Base-by-base conservation (phyloP, 1,140 invertebrate species). In the Tyrophagus putrescentiae region DNA sequence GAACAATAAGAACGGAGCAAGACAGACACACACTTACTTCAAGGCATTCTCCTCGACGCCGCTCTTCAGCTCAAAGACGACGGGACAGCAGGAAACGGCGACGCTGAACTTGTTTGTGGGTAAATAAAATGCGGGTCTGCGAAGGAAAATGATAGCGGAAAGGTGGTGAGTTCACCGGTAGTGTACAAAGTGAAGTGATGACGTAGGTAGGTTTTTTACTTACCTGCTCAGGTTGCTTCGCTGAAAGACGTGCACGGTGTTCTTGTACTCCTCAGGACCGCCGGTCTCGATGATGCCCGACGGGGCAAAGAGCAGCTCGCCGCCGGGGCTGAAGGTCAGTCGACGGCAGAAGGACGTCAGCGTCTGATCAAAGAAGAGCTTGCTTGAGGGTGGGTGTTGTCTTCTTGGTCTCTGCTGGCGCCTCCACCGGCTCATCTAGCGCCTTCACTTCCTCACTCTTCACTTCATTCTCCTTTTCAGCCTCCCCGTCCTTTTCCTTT, bases 301-400 rank as follows among this genome's bases (percentile, higher is more conserved):
- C 0, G 94, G 93, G 1, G 85, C 82, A 23, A 93, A 78, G 11
- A 97, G 72, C 29, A 97, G 73, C 67, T 84, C 77, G 7, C 92
- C 94, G 74, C 94, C 89, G 9, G 87, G 85, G 42, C 85, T 85
- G 68, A 92, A 97, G 25, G 80, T 78, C 3, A 96, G 69, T 50
- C 94, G 77, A 50, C 93, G 76, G 68, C 87, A 96, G 72, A 89
- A 97, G 1, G 91, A 90, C 69, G 90, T 85, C 45, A 96, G 79
- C 0, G 90, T 93, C 69, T 96, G 92, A 71, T 97, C 93, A 68
- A 93, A 83, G 70, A 89, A 98, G 32, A 95, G 29, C 59, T 63
- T 58, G 50, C 56, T 44, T 31, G 45, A 60, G 11, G 29, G 25
- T 31, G 13, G 13, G 13, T 39, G n/a, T n/a, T n/a, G n/a, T n/a